These are phyloP conservation scores for Neomonachus schauinslandi DNA, from an alignment of 2,113 vertebrate species.

Conservation along the genomic window DNA sequence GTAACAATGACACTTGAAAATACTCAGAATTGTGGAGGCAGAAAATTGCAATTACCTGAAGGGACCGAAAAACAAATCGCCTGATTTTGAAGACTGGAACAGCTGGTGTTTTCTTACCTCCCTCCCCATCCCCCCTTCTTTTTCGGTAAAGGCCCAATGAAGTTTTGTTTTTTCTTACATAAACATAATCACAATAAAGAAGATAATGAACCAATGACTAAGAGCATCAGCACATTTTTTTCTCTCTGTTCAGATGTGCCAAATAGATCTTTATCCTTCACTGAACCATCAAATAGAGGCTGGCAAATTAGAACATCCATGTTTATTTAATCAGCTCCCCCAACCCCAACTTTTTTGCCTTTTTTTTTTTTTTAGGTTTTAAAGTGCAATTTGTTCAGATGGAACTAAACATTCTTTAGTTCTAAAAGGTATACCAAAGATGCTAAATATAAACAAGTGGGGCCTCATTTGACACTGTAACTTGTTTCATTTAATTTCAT, in stretches of 20 bases:
- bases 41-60: slow-evolving; percentile 66
- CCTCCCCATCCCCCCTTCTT: neutral
- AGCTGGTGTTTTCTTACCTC: slow-evolving; percentile 49
- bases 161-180: slow-evolving; percentile 63
- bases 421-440: slow-evolving; percentile 20
- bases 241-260: slow-evolving; percentile 32
- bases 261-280: slow-evolving; percentile 72
- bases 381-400: slow-evolving; percentile 13
- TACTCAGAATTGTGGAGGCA: slow-evolving; percentile 51
- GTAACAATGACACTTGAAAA: slow-evolving; percentile 37
- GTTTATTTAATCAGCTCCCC: slow-evolving; percentile 61
- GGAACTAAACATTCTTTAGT: neutral
- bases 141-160: slow-evolving; percentile 33
- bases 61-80: slow-evolving; percentile 46
- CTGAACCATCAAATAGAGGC: slow-evolving; percentile 68
- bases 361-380: neutral
- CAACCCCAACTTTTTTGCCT: neutral
- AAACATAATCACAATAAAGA: slow-evolving; percentile 61
- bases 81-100: slow-evolving; percentile 60
- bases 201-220: slow-evolving; percentile 73
- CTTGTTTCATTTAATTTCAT: neutral
- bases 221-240: slow-evolving; percentile 37
- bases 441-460: neutral
- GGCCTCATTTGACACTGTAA: neutral
- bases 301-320: slow-evolving; percentile 65